Conservation (phyloP, 2,113 vertebrate genomes). For the Condylura cristata region DNA sequence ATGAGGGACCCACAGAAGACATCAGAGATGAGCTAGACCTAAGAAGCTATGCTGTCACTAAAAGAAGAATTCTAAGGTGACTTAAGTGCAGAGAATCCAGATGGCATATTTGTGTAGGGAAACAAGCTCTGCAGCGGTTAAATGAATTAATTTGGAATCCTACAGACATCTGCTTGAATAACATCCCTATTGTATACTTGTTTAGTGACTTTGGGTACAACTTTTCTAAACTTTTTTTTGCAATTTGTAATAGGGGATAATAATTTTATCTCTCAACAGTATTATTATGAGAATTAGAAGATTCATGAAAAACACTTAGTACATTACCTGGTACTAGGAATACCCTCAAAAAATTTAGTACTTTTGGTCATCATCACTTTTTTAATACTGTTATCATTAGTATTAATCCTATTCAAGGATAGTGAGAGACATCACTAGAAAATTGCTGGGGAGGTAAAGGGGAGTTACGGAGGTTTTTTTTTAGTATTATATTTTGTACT, state of each 20-base stretch:
- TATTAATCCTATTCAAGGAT: neutral
- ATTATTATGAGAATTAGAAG: neutral
- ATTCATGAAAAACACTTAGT: neutral
- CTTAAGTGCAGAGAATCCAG: neutral
- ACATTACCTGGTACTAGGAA: neutral
- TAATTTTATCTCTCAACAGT: neutral
- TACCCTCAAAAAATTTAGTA: neutral
- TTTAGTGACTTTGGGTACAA: neutral
- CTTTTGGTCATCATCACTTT: neutral
- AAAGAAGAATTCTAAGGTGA: neutral
- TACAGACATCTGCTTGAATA: neutral
- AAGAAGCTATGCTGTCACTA: neutral
- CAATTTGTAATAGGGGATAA: neutral
- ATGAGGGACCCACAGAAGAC: neutral
- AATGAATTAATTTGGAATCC: neutral
- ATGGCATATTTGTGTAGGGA: neutral
- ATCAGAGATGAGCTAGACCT: neutral
- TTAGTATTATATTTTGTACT: no score
- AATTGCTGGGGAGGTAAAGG: neutral
- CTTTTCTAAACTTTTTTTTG: neutral
- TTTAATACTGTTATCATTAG: neutral
- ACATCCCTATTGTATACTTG: neutral
- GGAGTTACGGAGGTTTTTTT: neutral
- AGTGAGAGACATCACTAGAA: neutral
- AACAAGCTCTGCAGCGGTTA: neutral